Base-by-base conservation (phyloP, 2,113 vertebrate species). In the Hippocampus abdominalis region DNA sequence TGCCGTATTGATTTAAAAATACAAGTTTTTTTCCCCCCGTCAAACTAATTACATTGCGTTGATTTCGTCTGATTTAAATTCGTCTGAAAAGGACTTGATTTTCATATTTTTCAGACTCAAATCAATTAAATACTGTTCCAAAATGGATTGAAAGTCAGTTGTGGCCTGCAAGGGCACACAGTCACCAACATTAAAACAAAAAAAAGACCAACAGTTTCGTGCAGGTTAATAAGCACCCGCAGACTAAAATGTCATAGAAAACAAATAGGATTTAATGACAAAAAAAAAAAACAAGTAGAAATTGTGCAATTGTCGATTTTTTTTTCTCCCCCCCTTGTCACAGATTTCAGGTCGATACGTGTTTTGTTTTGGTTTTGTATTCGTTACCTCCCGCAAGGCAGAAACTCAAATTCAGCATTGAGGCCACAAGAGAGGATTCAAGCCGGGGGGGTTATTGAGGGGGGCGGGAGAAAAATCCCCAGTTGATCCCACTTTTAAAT, bases 241-340 rank as follows among this genome's bases (percentile, higher is more conserved):
- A 82, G 81, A 90, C 84, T 70, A 66, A 76, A 54, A 76, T 64
- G 67, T 79, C 81, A 64, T 90, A 90, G 78, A 92, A 92, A 91
- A 92, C 84, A 87, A 90, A 92, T 92, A 91, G 90, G 90, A 94
- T 96, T 95, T 95, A 97, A 97, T 96, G 95, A 97, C 92, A 96
- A 94, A 95, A 32, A 32, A 5, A 32, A 32, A 95, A 93, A 93
- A 94, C 94, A 94, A 40, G 49, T 94, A 94, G 95, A 93, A 93
- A 94, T 90, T 96, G 96, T 98, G 95, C 95, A 98, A 91, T 89
- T 92, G 82, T 84, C 89, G 74, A 80, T 68, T 68, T 27, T 27
- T 94, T 89, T 93, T 92, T 91, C 77, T 78, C 91, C 92, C 93
- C 79, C 83, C 62, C 70, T 76, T 74, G 77, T 91, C 90, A 91